These are phyloP conservation scores for Charadrius vociferus DNA, from an alignment of 2,113 vertebrate genomes.

Conservation along the genomic window DNA sequence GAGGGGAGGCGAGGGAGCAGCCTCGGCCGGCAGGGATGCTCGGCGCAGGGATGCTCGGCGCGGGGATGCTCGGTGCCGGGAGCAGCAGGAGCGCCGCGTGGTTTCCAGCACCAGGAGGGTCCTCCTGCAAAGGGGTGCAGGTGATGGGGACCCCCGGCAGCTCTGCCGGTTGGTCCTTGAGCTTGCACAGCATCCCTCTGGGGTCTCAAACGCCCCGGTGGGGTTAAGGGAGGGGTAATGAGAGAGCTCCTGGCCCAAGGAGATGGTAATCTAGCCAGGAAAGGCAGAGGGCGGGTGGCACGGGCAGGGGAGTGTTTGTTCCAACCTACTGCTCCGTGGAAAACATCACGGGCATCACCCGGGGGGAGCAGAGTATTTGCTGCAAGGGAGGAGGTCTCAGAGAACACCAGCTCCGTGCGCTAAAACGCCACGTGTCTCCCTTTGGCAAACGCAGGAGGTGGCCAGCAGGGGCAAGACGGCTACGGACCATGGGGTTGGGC, in stretches of 20 bases:
- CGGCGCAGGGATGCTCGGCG: too few species aligned
- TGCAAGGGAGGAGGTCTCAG: not conserved
- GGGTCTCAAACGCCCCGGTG: rapidly evolving
- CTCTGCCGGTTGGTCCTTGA: not conserved
- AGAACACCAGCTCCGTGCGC: rapidly evolving
- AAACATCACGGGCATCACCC: not conserved
- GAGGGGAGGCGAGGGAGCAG: not conserved
- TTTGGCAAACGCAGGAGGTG: rapidly evolving
- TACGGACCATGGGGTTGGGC: rapidly evolving
- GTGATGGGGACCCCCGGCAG: not conserved
- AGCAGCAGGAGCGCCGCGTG: not conserved
- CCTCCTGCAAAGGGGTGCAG: rapidly evolving
- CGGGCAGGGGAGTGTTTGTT: not conserved
- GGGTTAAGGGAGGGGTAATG: not conserved
- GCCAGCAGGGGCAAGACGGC: not conserved
- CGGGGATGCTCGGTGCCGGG: rapidly evolving
- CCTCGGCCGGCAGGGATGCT: not conserved
- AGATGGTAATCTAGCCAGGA: not conserved
- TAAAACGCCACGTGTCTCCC: rapidly evolving
- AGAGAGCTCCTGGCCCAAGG: not conserved
- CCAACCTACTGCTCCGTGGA: rapidly evolving
- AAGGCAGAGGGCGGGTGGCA: not conserved
- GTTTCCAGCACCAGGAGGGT: not conserved
- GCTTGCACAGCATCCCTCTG: too few species aligned
- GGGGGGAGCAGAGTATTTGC: not conserved